A percentile compares a stretch with the other conserved stretches of the same genome.
These are phyloP conservation scores for Procambarus virginalis DNA, from an alignment of 1,140 invertebrate species.

Conservation along the genomic window DNA sequence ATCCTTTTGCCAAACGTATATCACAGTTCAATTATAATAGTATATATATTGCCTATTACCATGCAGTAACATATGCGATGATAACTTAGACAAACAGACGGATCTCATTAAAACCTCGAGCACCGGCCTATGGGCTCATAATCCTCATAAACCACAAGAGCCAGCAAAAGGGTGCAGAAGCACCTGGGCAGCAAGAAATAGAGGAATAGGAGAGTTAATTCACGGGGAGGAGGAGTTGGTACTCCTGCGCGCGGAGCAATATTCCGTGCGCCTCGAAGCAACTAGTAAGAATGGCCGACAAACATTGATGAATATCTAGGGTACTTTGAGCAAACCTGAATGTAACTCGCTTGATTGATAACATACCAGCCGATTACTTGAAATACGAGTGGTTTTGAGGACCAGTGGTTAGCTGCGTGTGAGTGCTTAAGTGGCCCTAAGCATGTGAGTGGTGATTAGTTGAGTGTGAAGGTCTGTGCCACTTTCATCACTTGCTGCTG, in stretches of 20 bases:
- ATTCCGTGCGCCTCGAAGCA: slow-evolving; percentile 36
- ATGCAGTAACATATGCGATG: background rate
- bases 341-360: background rate
- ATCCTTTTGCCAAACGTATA: background rate
- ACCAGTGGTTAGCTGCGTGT: background rate
- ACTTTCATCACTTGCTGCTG: slow-evolving; percentile 29
- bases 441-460: slow-evolving; percentile 3
- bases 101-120: background rate
- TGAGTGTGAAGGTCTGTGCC: slow-evolving; percentile 17
- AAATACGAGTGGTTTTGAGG: background rate
- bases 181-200: background rate
- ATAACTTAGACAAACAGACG: background rate
- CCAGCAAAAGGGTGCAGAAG: no score
- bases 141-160: background rate
- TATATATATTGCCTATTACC: background rate
- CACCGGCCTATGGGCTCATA: background rate
- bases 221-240: background rate
- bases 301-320: slow-evolving; percentile 31
- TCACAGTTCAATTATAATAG: background rate
- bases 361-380: background rate
- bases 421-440: background rate
- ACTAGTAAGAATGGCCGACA: slow-evolving; percentile 51
- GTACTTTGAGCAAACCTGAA: background rate
- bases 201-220: background rate
- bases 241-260: no score